Conservation (phyloP, 2,888 invertebrate species). For the Aleiodes alternator region DNA sequence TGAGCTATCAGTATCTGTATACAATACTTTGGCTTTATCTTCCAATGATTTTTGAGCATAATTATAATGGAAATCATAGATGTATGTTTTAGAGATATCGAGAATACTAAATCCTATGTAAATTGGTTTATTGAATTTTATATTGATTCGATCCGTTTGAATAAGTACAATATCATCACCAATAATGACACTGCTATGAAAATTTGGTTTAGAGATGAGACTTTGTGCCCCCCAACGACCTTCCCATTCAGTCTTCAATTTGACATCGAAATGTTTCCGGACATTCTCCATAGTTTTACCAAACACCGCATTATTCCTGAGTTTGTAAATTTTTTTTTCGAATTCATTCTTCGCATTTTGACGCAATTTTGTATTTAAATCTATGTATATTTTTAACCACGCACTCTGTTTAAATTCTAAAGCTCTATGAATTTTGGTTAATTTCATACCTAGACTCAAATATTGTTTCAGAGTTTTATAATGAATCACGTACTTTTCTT, state of each 20-base stretch:
- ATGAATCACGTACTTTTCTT: slow-evolving; percentile 62
- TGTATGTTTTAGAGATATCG: slow-evolving; percentile 44
- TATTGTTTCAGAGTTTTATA: slow-evolving; percentile 65
- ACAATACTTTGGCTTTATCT: slow-evolving; percentile 44
- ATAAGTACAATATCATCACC: slow-evolving; percentile 66
- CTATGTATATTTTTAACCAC: not conserved
- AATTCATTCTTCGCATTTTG: slow-evolving; percentile 65
- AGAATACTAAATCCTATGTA: slow-evolving; percentile 36
- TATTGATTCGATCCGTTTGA: slow-evolving; percentile 54
- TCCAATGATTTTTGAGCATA: slow-evolving; percentile 39
- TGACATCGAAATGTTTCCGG: slow-evolving; percentile 67
- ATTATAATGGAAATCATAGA: slow-evolving; percentile 55
- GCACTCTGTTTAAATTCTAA: too few species aligned
- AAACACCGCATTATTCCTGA: slow-evolving; percentile 71
- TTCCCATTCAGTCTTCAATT: slow-evolving; percentile 58
- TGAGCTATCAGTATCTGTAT: slow-evolving; percentile 47
- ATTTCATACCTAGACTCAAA: slow-evolving; percentile 55
- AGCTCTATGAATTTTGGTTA: too few species aligned
- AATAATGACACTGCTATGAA: slow-evolving; percentile 62
- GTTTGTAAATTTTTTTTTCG: slow-evolving; percentile 68
- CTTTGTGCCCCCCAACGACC: slow-evolving; percentile 62
- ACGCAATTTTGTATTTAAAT: slow-evolving; percentile 64
- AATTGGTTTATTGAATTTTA: slow-evolving; percentile 53
- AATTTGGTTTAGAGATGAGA: slow-evolving; percentile 62
- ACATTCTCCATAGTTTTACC: slow-evolving; percentile 73